These are phyloP conservation scores for Anabas testudineus DNA, from an alignment of 2,797 vertebrate genomes.

Conservation along the genomic window DNA sequence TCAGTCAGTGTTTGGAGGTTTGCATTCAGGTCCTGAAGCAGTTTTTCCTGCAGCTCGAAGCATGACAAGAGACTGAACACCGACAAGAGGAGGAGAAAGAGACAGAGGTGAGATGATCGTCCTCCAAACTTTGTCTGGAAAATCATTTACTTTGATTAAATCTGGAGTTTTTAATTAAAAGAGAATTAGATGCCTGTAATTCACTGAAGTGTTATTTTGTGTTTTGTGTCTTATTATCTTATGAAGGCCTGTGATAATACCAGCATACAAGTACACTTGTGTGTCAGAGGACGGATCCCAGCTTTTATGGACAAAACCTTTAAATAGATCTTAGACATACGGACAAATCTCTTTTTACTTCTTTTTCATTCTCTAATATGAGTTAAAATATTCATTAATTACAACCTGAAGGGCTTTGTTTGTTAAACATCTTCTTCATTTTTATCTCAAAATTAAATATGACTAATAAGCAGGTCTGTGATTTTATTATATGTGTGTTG, in stretches of 20 bases:
- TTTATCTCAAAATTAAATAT: background rate
- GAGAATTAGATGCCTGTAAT: background rate
- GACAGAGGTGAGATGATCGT: slow-evolving; percentile 42
- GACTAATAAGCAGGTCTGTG: background rate
- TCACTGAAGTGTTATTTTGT: background rate
- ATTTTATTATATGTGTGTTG: slow-evolving; percentile 1
- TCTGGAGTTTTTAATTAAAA: background rate
- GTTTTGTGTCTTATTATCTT: slow-evolving; percentile 7
- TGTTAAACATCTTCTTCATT: background rate
- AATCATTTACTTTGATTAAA: slow-evolving; percentile 5
- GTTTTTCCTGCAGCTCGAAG: slow-evolving; percentile 40
- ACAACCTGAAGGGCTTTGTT: slow-evolving; percentile 1
- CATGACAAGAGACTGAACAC: slow-evolving; percentile 12
- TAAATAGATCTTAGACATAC: background rate
- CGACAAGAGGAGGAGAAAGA: background rate
- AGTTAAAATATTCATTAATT: background rate
- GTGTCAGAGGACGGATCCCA: no score
- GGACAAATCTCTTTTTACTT: background rate
- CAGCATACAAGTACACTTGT: no score
- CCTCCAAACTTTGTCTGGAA: slow-evolving; percentile 28
- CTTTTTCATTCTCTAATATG: background rate
- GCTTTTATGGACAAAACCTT: slow-evolving; percentile 1
- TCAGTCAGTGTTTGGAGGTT: slow-evolving; percentile 20
- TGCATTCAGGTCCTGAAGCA: slow-evolving; percentile 38
- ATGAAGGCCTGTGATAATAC: slow-evolving; percentile 23